Base-by-base conservation (phyloP, 1,140 invertebrate species). In the Dolichoris vasculosae region DNA sequence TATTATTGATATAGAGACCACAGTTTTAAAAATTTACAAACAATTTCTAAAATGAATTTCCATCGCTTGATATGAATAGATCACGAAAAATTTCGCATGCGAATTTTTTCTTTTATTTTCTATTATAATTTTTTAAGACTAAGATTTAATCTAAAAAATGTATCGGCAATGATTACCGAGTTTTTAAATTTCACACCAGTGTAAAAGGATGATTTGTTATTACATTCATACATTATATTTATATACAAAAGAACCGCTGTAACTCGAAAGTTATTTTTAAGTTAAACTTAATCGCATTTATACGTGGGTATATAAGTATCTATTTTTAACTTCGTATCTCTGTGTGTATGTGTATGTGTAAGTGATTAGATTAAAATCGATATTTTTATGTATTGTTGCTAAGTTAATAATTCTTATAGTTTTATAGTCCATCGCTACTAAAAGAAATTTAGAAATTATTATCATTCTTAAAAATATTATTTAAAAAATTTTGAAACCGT, bases 71-170 rank as follows among this genome's bases (percentile, higher is more conserved):
- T 82, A 83, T 82, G 77, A n/a, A 76, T 76, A 35, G 35, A 73
- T 73, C 71, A 51, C 32, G 26, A 38, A 51, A 43, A 40, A 40
- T 23, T 63, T 3, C 81, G 20, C 46, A 35, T 83, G 48, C 76
- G 63, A 69, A 38, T 81, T 83, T 80, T n/a, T 80, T 86, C 69
- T 11, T 87, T n/a, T n/a, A n/a, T n/a, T n/a, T 30, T n/a, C 38
- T 48, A 59, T 85, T 82, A 83, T 71, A 86, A 73, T 38, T 82
- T 86, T 67, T 23, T 71, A 79, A 88, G 87, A 88, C 88, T 86
- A 89, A 90, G 89, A 89, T 88, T 90, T 88, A 88, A 76, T 88
- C 85, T 87, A 82, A 87, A 89, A 90, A 88, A 85, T 89, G 63
- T 77, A 88, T 69, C 79, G 86, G 83, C 77, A 86, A 51, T 75